A percentile compares a stretch with the other conserved stretches of the same genome.
Evolutionary conservation across 2,888 invertebrate species (phyloP).

Genomic region (Nomada fucata): DNA sequence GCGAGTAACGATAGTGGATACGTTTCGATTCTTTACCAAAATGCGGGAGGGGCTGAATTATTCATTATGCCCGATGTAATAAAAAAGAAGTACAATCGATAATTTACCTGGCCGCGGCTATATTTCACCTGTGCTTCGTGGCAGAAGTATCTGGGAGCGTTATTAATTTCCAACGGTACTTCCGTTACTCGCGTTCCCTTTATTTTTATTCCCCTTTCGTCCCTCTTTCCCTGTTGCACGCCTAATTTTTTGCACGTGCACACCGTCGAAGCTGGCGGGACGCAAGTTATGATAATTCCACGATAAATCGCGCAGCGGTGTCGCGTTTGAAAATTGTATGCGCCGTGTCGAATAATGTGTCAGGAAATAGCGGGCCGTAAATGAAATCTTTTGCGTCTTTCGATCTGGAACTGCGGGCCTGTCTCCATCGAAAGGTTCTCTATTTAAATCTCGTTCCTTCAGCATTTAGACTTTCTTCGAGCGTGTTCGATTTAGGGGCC

Average conservation of each 20-base stretch:
- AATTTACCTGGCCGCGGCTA: conserved; percentile 15
- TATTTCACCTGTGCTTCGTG: conserved; percentile 33
- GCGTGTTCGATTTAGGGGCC: background rate
- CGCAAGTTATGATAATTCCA: conserved; percentile 52
- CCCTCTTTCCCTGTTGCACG: background rate
- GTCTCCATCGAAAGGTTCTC: background rate
- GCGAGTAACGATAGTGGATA: background rate
- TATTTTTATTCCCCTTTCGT: background rate
- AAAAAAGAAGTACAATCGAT: conserved; percentile 23
- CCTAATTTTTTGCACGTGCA: conserved; percentile 12
- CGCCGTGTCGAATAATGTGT: background rate
- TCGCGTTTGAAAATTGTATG: background rate
- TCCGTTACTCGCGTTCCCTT: background rate
- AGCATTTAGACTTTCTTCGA: background rate
- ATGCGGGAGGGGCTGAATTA: background rate
- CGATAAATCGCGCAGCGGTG: conserved; percentile 32
- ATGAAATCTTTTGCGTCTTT: background rate
- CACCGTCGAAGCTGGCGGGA: conserved; percentile 5
- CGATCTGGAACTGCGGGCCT: background rate
- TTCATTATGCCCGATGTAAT: background rate
- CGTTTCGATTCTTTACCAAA: background rate
- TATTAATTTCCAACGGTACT: conserved; percentile 21
- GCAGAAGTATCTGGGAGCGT: conserved; percentile 4
- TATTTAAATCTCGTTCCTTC: background rate
- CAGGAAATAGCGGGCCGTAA: background rate